Base-by-base conservation (phyloP, 2,113 vertebrate genomes). In the Leucosticte australis region DNA sequence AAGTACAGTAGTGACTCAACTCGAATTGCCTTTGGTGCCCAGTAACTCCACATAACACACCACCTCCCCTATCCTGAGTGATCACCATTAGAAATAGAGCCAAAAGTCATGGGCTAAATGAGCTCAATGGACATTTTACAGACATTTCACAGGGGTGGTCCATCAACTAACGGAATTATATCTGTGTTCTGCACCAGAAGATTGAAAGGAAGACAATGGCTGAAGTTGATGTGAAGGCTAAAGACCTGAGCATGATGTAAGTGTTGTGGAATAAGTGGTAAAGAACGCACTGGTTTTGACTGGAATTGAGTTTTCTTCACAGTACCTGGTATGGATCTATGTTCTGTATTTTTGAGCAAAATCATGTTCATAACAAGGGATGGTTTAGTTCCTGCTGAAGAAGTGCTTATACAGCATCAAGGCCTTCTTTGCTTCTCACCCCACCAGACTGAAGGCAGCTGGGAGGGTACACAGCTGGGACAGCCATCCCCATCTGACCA, bases 91-190 rank as follows among this genome's bases (percentile, higher is more conserved):
- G 10, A 85, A 65, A 41, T 9, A 20, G 24, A 81, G 18, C 22
- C 19, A 44, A 52, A 65, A 81, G 31, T 17, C 44, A 16, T 57
- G 33, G 22, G 50, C 37, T 44, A 44, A 74, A 44, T 28, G 0
- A 74, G 44, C 18, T 50, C 27, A 23, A 6, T 28, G 44, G 44
- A 37, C 15, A 37, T 57, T 74, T 65, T 33, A 28, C 18, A 52
- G 59, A 52, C 18, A 52, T 52, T 50, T 74, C 27, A 52, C 37
- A 9, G 11, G 31, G 2, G 27, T 52, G 33, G 19, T 24, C 18
- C 27, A 20, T 24, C 0, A 0, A 11, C 37, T 30, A 21, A 74
- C 6, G 10, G 27, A 65, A 37, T 67, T 59, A 16, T 39, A 24
- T 16, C 19, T 65, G 4, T 33, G 18, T 37, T 59, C 16, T 74